These are phyloP conservation scores for Zoanthus sansibaricus DNA, from an alignment of 92 coral and sea anemone genomes.

Conservation along the genomic window DNA sequence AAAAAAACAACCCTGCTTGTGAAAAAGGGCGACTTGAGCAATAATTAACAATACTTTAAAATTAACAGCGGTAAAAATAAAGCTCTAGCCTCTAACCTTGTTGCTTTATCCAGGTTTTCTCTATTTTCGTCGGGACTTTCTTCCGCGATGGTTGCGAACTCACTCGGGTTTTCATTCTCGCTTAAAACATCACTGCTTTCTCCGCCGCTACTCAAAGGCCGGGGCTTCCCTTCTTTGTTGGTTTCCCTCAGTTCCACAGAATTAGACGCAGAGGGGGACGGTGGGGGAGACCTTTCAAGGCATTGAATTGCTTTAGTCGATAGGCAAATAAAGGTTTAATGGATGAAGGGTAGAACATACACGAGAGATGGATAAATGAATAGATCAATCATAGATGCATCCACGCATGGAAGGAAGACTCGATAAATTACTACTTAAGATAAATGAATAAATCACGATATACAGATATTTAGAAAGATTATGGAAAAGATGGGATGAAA, in stretches of 20 bases:
- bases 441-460: neutral
- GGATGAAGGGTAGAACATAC: neutral
- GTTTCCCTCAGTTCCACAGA: slow-evolving; percentile 5
- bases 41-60: no score
- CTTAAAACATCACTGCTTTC: slow-evolving; percentile 67
- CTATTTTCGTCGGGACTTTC: slow-evolving; percentile 63
- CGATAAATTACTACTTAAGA: neutral
- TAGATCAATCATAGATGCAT: neutral
- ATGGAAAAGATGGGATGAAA: neutral
- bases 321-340: neutral
- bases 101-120: slow-evolving; percentile 57
- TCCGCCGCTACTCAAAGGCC: slow-evolving; percentile 72
- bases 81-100: slow-evolving; percentile 78
- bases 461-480: neutral
- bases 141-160: slow-evolving; percentile 72
- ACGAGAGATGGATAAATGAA: neutral
- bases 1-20: no score
- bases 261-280: neutral
- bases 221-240: slow-evolving; percentile 59
- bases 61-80: neutral
- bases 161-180: slow-evolving; percentile 68
- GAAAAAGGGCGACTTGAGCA: no score
- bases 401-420: no score
- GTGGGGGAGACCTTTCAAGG: slow-evolving; percentile 4
- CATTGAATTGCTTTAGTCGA: neutral